Percentiles rank a stretch among this genome's conserved stretches.
Conservation (phyloP, 2,113 vertebrate species). For the Paracanthobrama guichenoti region DNA sequence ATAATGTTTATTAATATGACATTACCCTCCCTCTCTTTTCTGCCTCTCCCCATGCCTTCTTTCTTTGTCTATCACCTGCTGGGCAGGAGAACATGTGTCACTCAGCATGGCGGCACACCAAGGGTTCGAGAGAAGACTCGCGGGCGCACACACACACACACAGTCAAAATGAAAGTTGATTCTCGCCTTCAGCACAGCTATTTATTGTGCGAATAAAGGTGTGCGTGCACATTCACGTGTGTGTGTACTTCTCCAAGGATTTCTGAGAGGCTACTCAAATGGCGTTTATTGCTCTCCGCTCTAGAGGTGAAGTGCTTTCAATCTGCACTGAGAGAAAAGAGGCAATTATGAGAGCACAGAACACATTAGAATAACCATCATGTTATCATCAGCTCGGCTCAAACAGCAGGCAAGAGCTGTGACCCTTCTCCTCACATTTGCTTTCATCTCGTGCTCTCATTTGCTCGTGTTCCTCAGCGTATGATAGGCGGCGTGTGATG, state of each 20-base stretch:
- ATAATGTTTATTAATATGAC: constrained; percentile 33
- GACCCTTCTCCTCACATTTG: constrained; percentile 16
- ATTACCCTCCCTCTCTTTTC: not conserved
- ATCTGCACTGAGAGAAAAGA: constrained; percentile 27
- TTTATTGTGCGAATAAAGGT: constrained; percentile 19
- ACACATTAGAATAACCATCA: constrained; percentile 40
- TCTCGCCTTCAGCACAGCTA: constrained; percentile 11
- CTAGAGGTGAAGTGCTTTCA: constrained; percentile 42
- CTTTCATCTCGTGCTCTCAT: constrained; percentile 10
- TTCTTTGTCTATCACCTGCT: constrained; percentile 12
- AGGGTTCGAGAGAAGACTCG: not conserved
- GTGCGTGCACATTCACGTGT: not conserved
- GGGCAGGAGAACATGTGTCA: constrained; percentile 41
- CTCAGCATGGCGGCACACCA: constrained; percentile 15
- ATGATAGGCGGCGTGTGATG: not conserved
- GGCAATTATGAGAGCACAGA: constrained; percentile 35
- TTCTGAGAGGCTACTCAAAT: constrained; percentile 37
- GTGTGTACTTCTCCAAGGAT: constrained; percentile 12
- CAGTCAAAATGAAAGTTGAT: not conserved
- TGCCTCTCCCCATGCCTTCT: not conserved
- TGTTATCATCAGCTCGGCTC: constrained; percentile 29
- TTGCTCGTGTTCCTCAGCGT: not conserved
- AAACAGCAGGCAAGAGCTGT: constrained; percentile 15
- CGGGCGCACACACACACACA: constrained; percentile 16
- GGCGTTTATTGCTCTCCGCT: constrained; percentile 24